Evolutionary conservation across 2,888 invertebrate genomes (phyloP).

Genomic region (Reticulitermes lucifugus): DNA sequence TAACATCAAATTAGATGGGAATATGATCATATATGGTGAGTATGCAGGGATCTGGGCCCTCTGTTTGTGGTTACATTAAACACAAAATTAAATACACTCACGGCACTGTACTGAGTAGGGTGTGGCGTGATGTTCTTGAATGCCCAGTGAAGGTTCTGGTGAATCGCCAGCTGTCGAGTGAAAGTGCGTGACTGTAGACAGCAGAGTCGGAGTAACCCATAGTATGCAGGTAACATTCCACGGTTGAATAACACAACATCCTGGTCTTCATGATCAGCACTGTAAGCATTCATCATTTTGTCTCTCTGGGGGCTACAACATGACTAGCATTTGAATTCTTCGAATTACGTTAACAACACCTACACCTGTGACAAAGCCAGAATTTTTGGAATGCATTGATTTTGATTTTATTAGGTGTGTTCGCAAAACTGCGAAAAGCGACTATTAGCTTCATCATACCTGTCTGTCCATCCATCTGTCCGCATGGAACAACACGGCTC

Average conservation of each 20-base stretch:
- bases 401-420: no score
- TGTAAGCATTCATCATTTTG: slow-evolving; percentile 59
- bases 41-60: no score
- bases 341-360: no score
- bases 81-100: slow-evolving; percentile 58
- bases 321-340: no score
- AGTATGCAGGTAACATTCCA: slow-evolving; percentile 93
- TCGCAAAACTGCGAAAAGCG: no score
- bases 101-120: slow-evolving; percentile 90
- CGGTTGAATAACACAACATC: slow-evolving; percentile 95
- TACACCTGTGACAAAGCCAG: no score
- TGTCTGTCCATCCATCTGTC: no score
- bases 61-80: not conserved
- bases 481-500: no score
- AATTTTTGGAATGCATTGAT: no score
- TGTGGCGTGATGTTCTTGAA: slow-evolving; percentile 97
- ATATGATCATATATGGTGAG: no score
- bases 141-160: slow-evolving; percentile 97
- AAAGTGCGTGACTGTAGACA: slow-evolving; percentile 90
- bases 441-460: no score
- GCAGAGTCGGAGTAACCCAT: slow-evolving; percentile 88
- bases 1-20: not conserved
- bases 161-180: slow-evolving; percentile 87
- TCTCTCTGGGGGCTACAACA: no score
- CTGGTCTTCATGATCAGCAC: slow-evolving; percentile 96